These are phyloP conservation scores for Apostichopus japonicus DNA, from an alignment of 35 echinoderm and acorn worm species.

Conservation along the genomic window DNA sequence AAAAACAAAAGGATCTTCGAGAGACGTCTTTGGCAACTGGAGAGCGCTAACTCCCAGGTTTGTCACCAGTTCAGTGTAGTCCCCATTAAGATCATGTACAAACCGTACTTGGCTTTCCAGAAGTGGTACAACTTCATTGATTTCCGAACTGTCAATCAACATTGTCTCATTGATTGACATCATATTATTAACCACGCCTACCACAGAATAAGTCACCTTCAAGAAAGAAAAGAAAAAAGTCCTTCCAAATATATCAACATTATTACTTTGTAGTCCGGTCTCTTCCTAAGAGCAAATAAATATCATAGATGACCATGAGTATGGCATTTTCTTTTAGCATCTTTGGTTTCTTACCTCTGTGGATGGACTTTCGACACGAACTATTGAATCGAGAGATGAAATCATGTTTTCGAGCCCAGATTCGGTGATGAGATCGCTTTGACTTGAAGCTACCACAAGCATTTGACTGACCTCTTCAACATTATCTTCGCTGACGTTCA, in stretches of 20 bases:
- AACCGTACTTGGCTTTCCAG: not conserved
- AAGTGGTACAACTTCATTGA: not conserved
- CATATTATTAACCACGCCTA: conserved; percentile 20
- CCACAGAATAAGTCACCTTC: conserved; percentile 21
- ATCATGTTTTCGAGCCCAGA: conserved; percentile 11
- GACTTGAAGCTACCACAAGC: not conserved
- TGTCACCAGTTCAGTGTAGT: not conserved
- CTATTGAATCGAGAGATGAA: conserved; percentile 3
- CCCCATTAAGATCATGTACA: not conserved
- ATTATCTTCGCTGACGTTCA: conserved; percentile 36
- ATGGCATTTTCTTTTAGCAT: not conserved
- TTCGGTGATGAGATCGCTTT: not conserved
- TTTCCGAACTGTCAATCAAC: not conserved
- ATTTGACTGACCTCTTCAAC: conserved; percentile 19
- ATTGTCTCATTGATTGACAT: not conserved
- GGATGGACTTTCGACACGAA: conserved; percentile 31
- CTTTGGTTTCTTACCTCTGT: not conserved
- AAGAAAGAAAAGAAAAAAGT: not conserved
- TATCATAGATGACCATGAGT: too few relatives aligned
- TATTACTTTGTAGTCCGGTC: too few relatives aligned
- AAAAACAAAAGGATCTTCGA: not conserved
- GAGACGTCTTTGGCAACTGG: not conserved
- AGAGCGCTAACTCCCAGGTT: not conserved
- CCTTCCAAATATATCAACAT: too few relatives aligned
- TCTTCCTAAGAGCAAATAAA: too few relatives aligned